Evolutionary conservation across 2,797 vertebrate species (phyloP).

Genomic region (Melanotaenia trifasciata): DNA sequence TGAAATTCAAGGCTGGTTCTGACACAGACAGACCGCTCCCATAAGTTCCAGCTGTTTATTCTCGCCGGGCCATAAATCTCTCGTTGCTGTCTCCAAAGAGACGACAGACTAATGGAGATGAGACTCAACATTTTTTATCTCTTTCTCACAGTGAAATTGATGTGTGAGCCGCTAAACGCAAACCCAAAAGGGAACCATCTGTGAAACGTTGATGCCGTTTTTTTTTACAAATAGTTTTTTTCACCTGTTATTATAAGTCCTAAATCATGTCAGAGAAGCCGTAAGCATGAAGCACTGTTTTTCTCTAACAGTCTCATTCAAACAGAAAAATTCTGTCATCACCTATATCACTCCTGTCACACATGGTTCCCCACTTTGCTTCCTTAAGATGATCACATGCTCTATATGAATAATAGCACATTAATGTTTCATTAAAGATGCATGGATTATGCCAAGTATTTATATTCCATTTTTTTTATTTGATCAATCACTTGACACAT

Average conservation of each 20-base stretch:
- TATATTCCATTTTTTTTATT: neutral
- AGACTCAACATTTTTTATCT: conserved; percentile 57
- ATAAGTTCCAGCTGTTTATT: conserved; percentile 78
- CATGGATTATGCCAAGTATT: neutral
- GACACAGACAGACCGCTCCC: conserved; percentile 65
- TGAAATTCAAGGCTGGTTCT: conserved; percentile 54
- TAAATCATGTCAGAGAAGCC: conserved; percentile 52
- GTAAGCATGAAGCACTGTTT: conserved; percentile 8
- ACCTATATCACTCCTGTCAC: neutral
- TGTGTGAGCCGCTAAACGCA: conserved; percentile 55
- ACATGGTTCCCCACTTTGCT: neutral
- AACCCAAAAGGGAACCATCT: conserved; percentile 55
- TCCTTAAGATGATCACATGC: neutral
- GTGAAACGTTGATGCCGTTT: conserved; percentile 57
- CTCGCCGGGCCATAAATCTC: conserved; percentile 62
- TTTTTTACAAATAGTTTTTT: conserved; percentile 8
- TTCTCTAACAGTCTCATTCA: neutral
- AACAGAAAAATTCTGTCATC: neutral
- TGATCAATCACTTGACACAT: neutral
- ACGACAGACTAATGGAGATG: conserved; percentile 73
- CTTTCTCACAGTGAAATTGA: conserved; percentile 60
- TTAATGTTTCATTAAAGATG: neutral
- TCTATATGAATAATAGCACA: neutral
- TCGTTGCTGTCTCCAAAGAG: conserved; percentile 53
- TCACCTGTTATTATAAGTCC: conserved; percentile 39